phyloP scores from a whole-genome alignment of 2,797 vertebrate species.

The Caiman crocodilus region DNA sequence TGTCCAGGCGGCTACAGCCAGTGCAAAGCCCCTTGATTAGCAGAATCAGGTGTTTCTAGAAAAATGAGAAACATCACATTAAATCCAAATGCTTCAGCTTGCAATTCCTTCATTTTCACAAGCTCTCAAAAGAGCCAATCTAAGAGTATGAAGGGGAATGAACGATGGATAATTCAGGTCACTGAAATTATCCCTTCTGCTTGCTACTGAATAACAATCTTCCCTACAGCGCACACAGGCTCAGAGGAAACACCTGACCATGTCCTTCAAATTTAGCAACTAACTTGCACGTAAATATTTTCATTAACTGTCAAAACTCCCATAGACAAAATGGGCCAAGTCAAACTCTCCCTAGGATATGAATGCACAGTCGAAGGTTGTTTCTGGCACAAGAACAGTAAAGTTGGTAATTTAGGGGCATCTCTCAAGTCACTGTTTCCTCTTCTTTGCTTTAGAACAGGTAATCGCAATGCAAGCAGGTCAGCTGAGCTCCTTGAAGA shows the following conservation, averaged over 20 bases:
- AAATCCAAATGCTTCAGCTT: neutral
- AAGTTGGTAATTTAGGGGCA: neutral
- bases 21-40: conserved; percentile 98
- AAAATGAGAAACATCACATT: neutral
- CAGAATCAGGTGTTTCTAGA: conserved; percentile 97
- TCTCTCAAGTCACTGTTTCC: neutral
- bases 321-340: too few relatives aligned
- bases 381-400: neutral
- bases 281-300: neutral
- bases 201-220: neutral
- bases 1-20: conserved; percentile 96
- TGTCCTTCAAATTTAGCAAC: neutral
- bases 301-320: neutral
- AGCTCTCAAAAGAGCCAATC: neutral
- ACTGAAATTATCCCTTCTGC: neutral
- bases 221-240: neutral
- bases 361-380: neutral
- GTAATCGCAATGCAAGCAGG: neutral
- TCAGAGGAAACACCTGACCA: neutral
- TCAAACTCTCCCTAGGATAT: neutral
- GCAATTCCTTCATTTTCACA: rapidly evolving
- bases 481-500: neutral
- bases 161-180: neutral
- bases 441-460: neutral
- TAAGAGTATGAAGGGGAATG: neutral